Conservation (phyloP, 2,888 invertebrate genomes). For the Macropis europaea region DNA sequence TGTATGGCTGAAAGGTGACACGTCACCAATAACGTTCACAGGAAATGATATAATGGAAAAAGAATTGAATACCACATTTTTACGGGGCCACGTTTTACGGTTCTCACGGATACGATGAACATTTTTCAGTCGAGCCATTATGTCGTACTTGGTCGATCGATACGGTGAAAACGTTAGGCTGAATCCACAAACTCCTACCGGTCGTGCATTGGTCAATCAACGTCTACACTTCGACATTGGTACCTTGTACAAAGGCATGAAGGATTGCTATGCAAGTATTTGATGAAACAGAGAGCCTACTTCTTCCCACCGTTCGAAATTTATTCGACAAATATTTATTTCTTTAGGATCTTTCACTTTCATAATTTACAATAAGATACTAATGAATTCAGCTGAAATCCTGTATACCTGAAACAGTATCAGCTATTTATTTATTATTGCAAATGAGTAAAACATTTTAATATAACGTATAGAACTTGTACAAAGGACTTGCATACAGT, state of each 20-base stretch:
- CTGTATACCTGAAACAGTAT: no score
- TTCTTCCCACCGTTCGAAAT: no score
- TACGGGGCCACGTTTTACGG: background rate
- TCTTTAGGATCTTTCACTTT: background rate
- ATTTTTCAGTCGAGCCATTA: conserved; percentile 79
- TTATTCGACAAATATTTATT: background rate
- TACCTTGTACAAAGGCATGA: conserved; percentile 73
- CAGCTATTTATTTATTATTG: no score
- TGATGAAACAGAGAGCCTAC: background rate
- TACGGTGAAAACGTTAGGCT: conserved; percentile 79
- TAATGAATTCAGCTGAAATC: no score
- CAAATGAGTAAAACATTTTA: no score
- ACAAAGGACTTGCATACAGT: no score
- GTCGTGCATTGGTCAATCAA: conserved; percentile 79
- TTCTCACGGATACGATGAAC: background rate
- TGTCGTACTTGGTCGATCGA: conserved; percentile 79
- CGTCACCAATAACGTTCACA: background rate
- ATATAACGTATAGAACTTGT: no score
- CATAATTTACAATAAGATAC: no score
- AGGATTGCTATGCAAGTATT: conserved; percentile 81
- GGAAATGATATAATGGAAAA: background rate
- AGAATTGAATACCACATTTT: background rate
- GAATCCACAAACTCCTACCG: conserved; percentile 78
- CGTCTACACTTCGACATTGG: conserved; percentile 79
- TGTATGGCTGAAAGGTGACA: background rate